A percentile compares a stretch with the other conserved stretches of the same genome.
Evolutionary conservation across 1,140 invertebrate species (phyloP).

Genomic region (Lordiphosa mommai): DNA sequence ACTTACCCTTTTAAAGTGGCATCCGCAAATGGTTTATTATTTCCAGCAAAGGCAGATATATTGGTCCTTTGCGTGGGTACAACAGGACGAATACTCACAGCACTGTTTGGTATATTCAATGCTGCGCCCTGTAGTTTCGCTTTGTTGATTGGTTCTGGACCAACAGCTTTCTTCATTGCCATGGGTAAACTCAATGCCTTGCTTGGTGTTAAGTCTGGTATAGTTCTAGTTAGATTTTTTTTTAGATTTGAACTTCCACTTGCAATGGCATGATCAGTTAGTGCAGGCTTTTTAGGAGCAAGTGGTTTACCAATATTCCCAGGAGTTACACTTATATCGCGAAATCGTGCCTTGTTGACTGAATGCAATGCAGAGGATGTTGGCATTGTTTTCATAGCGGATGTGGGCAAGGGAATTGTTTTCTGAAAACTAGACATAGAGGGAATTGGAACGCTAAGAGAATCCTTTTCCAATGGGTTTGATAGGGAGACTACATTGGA

Average conservation of each 20-base stretch:
- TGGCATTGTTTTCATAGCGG: no score
- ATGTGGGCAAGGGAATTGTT: no score
- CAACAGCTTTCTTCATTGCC: neutral
- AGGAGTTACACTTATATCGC: no score
- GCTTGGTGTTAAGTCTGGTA: neutral
- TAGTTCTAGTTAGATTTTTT: neutral
- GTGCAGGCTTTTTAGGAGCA: neutral
- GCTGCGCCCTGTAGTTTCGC: neutral
- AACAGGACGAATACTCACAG: neutral
- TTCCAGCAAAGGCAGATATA: neutral
- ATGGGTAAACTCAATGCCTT: neutral
- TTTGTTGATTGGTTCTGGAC: neutral
- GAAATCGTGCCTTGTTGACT: no score
- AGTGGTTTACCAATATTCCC: neutral
- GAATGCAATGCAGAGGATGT: no score
- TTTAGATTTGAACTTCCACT: neutral
- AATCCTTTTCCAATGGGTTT: neutral
- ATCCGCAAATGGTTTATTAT: neutral
- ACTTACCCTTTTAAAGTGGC: neutral
- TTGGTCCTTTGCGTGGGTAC: neutral
- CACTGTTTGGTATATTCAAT: neutral
- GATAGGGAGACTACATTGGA: constrained; percentile 4
- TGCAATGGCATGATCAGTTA: no score
- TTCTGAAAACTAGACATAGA: no score
- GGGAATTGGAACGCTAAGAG: no score